Conservation (phyloP, 1,140 invertebrate species). For the Caenorhabditis remanei region DNA sequence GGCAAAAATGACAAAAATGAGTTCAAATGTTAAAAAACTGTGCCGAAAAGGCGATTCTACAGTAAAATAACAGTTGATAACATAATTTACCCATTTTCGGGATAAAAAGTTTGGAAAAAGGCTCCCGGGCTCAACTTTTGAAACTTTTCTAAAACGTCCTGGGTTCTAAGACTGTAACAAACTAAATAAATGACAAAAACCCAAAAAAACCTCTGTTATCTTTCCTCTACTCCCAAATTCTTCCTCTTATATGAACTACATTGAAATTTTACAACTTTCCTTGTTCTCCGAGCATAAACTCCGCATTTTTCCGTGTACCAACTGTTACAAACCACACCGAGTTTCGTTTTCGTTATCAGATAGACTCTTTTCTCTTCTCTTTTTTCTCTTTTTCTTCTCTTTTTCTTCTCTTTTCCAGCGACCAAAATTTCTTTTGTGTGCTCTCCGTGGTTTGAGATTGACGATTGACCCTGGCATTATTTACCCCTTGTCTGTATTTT, state of each 20-base stretch:
- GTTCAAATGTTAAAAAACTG: too few relatives aligned
- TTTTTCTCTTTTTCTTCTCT: neutral
- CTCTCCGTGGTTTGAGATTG: neutral
- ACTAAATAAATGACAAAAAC: neutral
- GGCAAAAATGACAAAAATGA: too few relatives aligned
- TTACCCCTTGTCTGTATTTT: neutral
- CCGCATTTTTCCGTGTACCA: conserved; percentile 22
- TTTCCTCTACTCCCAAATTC: neutral
- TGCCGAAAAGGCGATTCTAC: too few relatives aligned
- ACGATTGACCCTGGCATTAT: neutral
- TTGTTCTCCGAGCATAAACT: conserved; percentile 13
- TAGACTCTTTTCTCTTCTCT: neutral
- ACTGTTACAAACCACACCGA: neutral
- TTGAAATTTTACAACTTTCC: neutral
- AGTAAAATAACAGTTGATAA: too few relatives aligned
- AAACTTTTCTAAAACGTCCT: too few relatives aligned
- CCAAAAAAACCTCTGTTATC: neutral
- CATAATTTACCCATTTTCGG: too few relatives aligned
- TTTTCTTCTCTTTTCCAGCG: neutral
- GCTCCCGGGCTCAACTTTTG: too few relatives aligned
- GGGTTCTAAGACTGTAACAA: neutral
- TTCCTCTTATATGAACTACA: neutral
- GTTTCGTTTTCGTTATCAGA: neutral
- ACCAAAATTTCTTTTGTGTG: too few relatives aligned
- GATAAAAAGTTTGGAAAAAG: too few relatives aligned